Evolutionary conservation across 2,113 vertebrate species (phyloP).

Genomic region (Boulengeromyrus knoepffleri): DNA sequence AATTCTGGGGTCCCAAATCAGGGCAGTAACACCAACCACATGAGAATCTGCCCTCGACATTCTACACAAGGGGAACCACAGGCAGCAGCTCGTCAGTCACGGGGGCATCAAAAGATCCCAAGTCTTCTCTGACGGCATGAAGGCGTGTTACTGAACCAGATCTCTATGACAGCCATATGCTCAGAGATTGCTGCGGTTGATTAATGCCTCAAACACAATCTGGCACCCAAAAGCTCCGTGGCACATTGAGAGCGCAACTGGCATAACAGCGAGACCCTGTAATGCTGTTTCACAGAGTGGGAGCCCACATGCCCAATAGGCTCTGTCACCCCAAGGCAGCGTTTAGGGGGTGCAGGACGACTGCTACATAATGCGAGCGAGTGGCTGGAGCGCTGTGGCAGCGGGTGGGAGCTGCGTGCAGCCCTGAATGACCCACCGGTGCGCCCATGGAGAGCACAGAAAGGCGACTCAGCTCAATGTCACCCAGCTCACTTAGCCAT

Average conservation of each 20-base stretch:
- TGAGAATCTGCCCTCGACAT: not conserved
- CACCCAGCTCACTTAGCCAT: constrained; percentile 35
- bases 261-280: not conserved
- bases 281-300: not conserved
- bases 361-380: not conserved
- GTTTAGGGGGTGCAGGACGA: not conserved
- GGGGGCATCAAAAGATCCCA: not conserved
- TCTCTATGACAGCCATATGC: not conserved
- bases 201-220: not conserved
- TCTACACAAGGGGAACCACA: not conserved
- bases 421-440: constrained; percentile 32
- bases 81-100: not conserved
- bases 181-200: not conserved
- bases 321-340: not conserved
- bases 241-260: constrained; percentile 3
- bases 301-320: not conserved
- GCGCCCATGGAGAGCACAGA: constrained; percentile 33
- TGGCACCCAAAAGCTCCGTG: not conserved
- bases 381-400: constrained; percentile 39
- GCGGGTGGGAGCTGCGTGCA: constrained; percentile 11
- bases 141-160: not conserved
- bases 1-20: not conserved
- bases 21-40: not conserved
- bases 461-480: constrained; percentile 33
- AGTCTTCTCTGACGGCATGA: not conserved